Evolutionary conservation across 2,888 invertebrate species (phyloP).

Genomic region (Meta bourneti): DNA sequence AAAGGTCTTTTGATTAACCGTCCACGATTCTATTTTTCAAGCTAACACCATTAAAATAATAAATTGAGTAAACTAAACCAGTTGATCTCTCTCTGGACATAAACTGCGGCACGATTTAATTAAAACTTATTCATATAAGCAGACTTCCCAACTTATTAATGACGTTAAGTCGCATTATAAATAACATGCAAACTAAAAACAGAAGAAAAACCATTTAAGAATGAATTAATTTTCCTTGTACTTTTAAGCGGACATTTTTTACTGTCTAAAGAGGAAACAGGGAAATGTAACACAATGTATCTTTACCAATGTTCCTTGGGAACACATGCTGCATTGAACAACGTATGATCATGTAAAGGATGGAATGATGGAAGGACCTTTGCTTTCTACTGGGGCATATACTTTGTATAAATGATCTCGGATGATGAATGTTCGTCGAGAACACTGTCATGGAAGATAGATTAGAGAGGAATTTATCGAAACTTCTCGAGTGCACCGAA

Average conservation of each 20-base stretch:
- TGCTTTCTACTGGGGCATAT: not conserved
- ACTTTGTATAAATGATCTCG: not conserved
- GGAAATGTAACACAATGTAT: not conserved
- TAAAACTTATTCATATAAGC: too few relatives aligned
- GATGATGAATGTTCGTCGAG: not conserved
- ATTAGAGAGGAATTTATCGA: not conserved
- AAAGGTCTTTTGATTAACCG: too few relatives aligned
- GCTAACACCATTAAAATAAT: too few relatives aligned
- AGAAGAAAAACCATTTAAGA: not conserved
- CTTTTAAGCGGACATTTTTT: not conserved
- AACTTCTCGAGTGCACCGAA: not conserved
- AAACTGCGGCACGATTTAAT: too few relatives aligned
- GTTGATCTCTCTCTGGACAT: too few relatives aligned
- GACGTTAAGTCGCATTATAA: too few relatives aligned
- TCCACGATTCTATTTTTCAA: too few relatives aligned
- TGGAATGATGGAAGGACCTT: not conserved
- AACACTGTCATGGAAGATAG: conserved; percentile 1
- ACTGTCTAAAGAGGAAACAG: not conserved
- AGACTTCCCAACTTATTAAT: too few relatives aligned
- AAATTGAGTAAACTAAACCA: too few relatives aligned
- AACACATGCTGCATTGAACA: not conserved
- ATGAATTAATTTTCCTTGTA: not conserved
- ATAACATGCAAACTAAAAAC: too few relatives aligned
- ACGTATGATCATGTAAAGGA: not conserved
- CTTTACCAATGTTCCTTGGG: not conserved